A percentile compares a stretch with the other conserved stretches of the same genome.
Evolutionary conservation across 2,113 vertebrate species (phyloP).

Genomic region (Crotophaga sulcirostris): DNA sequence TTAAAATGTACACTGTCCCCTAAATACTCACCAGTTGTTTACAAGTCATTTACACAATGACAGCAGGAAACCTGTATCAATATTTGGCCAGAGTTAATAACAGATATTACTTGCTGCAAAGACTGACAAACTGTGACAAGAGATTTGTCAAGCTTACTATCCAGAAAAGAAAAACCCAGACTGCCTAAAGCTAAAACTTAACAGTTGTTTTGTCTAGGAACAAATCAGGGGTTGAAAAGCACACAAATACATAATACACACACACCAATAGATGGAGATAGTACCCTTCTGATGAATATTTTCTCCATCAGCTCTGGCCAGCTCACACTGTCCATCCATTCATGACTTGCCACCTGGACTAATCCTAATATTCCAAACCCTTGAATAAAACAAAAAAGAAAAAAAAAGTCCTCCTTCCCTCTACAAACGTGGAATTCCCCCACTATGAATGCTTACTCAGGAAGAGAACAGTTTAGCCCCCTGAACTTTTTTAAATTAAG

Average conservation of each 20-base stretch:
- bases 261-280: conserved; percentile 56
- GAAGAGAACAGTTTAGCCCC: background rate
- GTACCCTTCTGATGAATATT: conserved; percentile 43
- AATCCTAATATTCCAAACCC: conserved; percentile 46
- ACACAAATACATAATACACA: background rate
- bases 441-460: background rate
- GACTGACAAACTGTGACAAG: background rate
- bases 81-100: background rate
- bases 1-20: background rate
- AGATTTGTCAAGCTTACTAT: background rate
- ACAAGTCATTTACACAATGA: background rate
- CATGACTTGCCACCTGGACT: conserved; percentile 33
- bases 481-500: background rate
- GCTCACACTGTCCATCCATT: conserved; percentile 22
- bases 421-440: background rate
- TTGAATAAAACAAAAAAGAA: conserved; percentile 5
- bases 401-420: background rate
- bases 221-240: background rate
- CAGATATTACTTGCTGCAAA: background rate
- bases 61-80: background rate
- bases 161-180: background rate
- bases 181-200: conserved; percentile 13
- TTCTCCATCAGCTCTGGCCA: conserved; percentile 44
- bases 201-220: background rate
- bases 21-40: background rate